These are phyloP conservation scores for Hippocampus zosterae DNA, from an alignment of 2,113 vertebrate species.

Conservation along the genomic window DNA sequence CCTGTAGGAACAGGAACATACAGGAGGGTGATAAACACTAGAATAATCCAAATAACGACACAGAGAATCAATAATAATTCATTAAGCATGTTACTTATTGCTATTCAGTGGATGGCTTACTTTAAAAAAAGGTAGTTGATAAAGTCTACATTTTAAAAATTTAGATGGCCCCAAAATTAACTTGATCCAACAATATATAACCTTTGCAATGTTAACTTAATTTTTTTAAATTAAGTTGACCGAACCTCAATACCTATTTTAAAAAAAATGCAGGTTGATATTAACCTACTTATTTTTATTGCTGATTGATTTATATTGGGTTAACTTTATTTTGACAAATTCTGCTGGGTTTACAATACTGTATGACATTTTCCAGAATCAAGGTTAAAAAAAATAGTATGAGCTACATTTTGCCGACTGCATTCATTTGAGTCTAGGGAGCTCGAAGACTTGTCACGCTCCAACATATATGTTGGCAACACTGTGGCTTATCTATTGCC, in stretches of 20 bases:
- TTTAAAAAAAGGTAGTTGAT: neutral
- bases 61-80: too few species aligned
- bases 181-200: too few species aligned
- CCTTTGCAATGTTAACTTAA: too few species aligned
- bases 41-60: neutral
- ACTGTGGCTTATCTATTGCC: conserved; percentile 14
- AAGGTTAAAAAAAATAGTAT: neutral
- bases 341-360: neutral
- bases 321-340: neutral
- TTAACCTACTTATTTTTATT: too few species aligned
- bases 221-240: too few species aligned
- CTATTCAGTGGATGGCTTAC: neutral
- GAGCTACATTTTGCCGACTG: neutral
- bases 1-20: neutral
- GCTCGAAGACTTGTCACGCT: neutral
- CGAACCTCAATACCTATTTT: too few species aligned
- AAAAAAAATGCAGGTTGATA: too few species aligned
- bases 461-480: conserved; percentile 21
- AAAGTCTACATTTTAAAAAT: neutral
- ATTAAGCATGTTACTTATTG: neutral
- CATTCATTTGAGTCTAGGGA: conserved; percentile 8
- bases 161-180: too few species aligned
- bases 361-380: too few species aligned
- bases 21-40: neutral
- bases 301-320: neutral